Evolutionary conservation across 2,888 invertebrate species (phyloP).

Genomic region (Lydus trimaculatus): DNA sequence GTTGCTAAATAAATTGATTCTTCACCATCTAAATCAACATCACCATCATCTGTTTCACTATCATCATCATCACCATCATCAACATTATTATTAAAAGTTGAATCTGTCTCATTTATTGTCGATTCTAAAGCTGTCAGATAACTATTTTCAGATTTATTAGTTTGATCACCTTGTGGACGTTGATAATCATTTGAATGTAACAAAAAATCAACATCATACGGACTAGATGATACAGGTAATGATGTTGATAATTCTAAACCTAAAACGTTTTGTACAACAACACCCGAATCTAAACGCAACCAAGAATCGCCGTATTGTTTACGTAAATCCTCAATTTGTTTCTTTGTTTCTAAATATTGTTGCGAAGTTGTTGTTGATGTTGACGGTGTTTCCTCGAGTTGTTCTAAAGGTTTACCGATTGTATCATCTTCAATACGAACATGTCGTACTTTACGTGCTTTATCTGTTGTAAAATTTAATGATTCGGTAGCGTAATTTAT

Average conservation of each 20-base stretch:
- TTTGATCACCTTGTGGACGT: background rate
- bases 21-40: conserved; percentile 53
- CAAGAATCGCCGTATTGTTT: conserved; percentile 68
- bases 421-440: conserved; percentile 60
- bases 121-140: conserved; percentile 15
- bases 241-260: conserved; percentile 60
- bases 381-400: conserved; percentile 34
- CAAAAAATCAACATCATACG: conserved; percentile 40
- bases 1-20: conserved; percentile 56
- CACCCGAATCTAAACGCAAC: conserved; percentile 60
- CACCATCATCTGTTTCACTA: conserved; percentile 37
- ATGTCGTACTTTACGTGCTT: conserved; percentile 56
- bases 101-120: conserved; percentile 1
- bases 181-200: conserved; percentile 34
- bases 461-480: conserved; percentile 28
- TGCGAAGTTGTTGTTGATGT: conserved; percentile 29
- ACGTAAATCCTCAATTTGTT: conserved; percentile 66
- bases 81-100: background rate
- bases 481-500: conserved; percentile 14
- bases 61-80: conserved; percentile 10
- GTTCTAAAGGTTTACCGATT: conserved; percentile 51
- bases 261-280: conserved; percentile 65
- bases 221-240: conserved; percentile 40
- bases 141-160: conserved; percentile 13
- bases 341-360: conserved; percentile 67